Percentiles rank a stretch among this genome's conserved stretches.
phyloP scores from a whole-genome alignment of 2,113 vertebrate species.

The Jaculus jaculus region DNA sequence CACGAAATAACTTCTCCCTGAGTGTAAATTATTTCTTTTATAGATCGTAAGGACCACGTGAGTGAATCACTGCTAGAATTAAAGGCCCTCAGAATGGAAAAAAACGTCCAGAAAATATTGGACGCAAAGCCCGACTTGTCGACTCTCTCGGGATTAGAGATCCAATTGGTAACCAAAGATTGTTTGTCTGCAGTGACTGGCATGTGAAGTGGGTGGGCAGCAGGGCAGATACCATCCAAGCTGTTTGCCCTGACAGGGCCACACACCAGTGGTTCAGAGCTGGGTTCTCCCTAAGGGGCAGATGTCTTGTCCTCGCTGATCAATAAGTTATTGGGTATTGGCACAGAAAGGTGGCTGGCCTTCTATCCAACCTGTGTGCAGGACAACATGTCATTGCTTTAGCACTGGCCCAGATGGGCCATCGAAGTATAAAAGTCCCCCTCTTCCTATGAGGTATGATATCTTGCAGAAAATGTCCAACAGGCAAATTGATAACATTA shows the following conservation, averaged over 20 bases:
- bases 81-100: conserved; percentile 59
- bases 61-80: conserved; percentile 61
- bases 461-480: neutral
- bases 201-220: neutral
- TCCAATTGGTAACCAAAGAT: conserved; percentile 61
- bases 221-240: neutral
- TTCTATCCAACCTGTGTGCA: neutral
- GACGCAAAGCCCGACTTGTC: neutral
- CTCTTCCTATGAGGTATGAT: neutral
- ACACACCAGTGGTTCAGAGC: accelerated
- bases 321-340: accelerated
- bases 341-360: neutral
- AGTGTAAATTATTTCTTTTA: conserved; percentile 46
- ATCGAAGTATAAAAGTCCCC: accelerated
- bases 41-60: conserved; percentile 54
- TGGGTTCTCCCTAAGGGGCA: neutral
- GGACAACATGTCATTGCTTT: accelerated
- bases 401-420: accelerated
- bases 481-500: neutral
- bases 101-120: conserved; percentile 52
- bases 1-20: neutral
- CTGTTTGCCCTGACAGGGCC: accelerated
- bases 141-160: neutral
- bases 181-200: neutral
- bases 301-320: neutral